phyloP scores from a whole-genome alignment of 2,113 vertebrate species.

The Otocyon megalotis region DNA sequence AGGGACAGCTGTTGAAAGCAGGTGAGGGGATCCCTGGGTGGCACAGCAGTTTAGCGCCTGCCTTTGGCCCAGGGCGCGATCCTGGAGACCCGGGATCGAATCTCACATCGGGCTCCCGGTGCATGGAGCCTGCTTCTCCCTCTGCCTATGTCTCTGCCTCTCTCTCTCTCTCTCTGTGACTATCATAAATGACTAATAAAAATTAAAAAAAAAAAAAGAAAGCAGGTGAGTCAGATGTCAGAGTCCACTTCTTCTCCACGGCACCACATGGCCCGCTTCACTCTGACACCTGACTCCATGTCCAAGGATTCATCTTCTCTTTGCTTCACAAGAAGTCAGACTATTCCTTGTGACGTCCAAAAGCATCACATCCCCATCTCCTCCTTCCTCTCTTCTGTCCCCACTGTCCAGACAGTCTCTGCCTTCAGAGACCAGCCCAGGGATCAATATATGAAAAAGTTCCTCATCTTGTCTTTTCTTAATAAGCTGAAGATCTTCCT shows the following conservation, averaged over 20 bases:
- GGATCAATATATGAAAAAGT: not conserved
- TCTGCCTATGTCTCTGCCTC: too few species aligned
- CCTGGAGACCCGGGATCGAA: too few species aligned
- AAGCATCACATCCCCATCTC: accelerated
- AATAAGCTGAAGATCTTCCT: not conserved
- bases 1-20: not conserved
- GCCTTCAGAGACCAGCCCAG: not conserved
- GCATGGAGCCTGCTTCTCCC: too few species aligned
- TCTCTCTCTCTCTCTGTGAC: too few species aligned
- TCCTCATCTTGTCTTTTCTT: not conserved
- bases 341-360: not conserved
- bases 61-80: too few species aligned
- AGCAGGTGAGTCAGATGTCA: not conserved
- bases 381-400: not conserved
- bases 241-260: not conserved
- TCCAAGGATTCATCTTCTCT: not conserved
- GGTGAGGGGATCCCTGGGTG: too few species aligned
- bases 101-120: too few species aligned
- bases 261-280: not conserved
- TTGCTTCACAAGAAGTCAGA: not conserved
- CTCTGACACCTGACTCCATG: not conserved
- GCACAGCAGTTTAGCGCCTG: too few species aligned
- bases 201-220: too few species aligned
- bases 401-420: not conserved
- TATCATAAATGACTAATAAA: too few species aligned